Conservation (phyloP, 2,888 invertebrate species). For the Hypomecis atomaria region DNA sequence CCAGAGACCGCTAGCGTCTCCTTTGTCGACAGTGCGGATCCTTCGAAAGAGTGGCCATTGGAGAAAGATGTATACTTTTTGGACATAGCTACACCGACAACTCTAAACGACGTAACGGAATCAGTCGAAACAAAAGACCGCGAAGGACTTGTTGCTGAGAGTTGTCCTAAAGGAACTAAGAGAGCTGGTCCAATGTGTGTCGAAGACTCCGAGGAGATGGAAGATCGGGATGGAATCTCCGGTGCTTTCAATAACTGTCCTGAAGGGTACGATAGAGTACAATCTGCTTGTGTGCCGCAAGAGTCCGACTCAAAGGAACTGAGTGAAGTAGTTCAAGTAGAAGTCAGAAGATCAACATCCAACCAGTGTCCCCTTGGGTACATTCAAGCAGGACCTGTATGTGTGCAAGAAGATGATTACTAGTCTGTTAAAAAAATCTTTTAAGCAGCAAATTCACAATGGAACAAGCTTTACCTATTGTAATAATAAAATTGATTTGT, state of each 20-base stretch:
- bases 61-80: background rate
- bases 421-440: no score
- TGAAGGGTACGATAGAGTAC: background rate
- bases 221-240: background rate
- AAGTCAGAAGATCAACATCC: background rate
- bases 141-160: background rate
- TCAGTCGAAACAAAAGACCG: conserved; percentile 2
- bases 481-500: no score
- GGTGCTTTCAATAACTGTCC: background rate
- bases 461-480: no score
- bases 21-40: conserved; percentile 2
- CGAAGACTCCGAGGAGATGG: conserved; percentile 1
- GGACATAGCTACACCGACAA: background rate
- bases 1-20: background rate
- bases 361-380: conserved; percentile 11
- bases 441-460: no score
- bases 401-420: background rate
- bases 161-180: background rate
- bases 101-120: background rate
- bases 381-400: background rate
- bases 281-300: background rate
- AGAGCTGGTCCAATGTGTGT: background rate
- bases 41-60: conserved; percentile 1
- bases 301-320: background rate
- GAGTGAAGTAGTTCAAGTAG: background rate